phyloP scores from a whole-genome alignment of 2,113 vertebrate genomes.

The Seriola rivoliana region DNA sequence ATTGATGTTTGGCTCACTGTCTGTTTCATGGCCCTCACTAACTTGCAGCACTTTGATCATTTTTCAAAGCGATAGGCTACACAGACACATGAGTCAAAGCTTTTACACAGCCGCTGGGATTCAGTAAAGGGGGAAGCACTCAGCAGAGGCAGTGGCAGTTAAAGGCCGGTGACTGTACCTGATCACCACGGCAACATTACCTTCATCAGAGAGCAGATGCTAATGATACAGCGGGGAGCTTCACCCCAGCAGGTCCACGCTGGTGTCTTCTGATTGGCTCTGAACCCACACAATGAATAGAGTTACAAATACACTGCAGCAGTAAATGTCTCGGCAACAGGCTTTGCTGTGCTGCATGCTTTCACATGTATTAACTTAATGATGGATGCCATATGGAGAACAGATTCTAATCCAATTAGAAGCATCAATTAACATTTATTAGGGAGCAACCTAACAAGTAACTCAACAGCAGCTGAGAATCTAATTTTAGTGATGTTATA shows the following conservation, averaged over 20 bases:
- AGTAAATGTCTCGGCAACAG: background rate
- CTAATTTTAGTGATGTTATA: too few relatives aligned
- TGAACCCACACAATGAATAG: background rate
- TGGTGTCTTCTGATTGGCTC: background rate
- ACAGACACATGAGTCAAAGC: slow-evolving; percentile 63
- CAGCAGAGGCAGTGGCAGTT: slow-evolving; percentile 37
- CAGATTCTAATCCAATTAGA: background rate
- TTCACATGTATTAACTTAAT: background rate
- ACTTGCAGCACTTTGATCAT: slow-evolving; percentile 81
- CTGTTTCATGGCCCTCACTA: slow-evolving; percentile 66
- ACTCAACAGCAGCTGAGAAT: too few relatives aligned
- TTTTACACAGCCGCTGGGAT: slow-evolving; percentile 64
- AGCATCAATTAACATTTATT: background rate
- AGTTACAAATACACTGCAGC: slow-evolving; percentile 1
- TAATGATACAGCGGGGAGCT: slow-evolving; percentile 31
- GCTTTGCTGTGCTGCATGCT: background rate
- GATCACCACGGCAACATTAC: slow-evolving; percentile 25
- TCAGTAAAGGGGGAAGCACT: slow-evolving; percentile 24
- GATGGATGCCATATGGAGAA: background rate
- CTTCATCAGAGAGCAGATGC: slow-evolving; percentile 52
- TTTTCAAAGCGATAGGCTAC: slow-evolving; percentile 78
- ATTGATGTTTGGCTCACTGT: slow-evolving; percentile 80
- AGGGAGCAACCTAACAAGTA: background rate
- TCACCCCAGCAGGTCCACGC: background rate
- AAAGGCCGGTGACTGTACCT: slow-evolving; percentile 51